Evolutionary conservation across 2,888 invertebrate genomes (phyloP).

Genomic region (Tineola bisselliella): DNA sequence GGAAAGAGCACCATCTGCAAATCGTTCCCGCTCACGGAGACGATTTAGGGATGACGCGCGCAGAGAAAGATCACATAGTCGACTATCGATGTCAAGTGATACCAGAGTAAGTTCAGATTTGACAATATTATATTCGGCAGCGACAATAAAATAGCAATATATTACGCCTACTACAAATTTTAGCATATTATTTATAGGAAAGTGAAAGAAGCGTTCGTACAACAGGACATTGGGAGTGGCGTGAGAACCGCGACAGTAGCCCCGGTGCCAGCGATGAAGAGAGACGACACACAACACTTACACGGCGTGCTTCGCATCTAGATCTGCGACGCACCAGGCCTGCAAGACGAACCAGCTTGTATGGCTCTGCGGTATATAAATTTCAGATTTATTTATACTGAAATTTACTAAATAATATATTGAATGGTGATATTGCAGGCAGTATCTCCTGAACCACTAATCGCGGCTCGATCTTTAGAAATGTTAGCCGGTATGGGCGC

Average conservation of each 20-base stretch:
- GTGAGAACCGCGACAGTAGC: slow-evolving; percentile 43
- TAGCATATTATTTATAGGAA: slow-evolving; percentile 29
- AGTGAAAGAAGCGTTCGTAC: slow-evolving; percentile 52
- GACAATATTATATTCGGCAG: no score
- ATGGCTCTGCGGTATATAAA: slow-evolving; percentile 43
- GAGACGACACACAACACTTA: slow-evolving; percentile 27
- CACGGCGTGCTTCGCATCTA: slow-evolving; percentile 53
- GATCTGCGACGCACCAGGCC: slow-evolving; percentile 41
- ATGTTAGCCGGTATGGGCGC: slow-evolving; percentile 39
- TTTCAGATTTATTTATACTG: slow-evolving; percentile 15
- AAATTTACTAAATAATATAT: slow-evolving; percentile 14
- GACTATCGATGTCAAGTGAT: slow-evolving; percentile 74
- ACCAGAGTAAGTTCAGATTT: slow-evolving; percentile 72
- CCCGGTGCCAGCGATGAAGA: slow-evolving; percentile 35
- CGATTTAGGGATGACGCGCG: slow-evolving; percentile 48
- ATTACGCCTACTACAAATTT: background rate
- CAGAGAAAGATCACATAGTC: slow-evolving; percentile 71
- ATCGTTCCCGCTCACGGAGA: slow-evolving; percentile 42
- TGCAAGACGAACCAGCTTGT: slow-evolving; percentile 37
- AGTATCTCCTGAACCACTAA: slow-evolving; percentile 48
- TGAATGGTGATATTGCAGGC: slow-evolving; percentile 28
- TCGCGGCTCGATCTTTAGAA: slow-evolving; percentile 44
- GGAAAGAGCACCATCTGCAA: slow-evolving; percentile 40
- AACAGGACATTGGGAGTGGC: slow-evolving; percentile 48
- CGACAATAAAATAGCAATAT: no score